These are phyloP conservation scores for Bostrychus sinensis DNA, from an alignment of 2,113 vertebrate species.

Conservation along the genomic window DNA sequence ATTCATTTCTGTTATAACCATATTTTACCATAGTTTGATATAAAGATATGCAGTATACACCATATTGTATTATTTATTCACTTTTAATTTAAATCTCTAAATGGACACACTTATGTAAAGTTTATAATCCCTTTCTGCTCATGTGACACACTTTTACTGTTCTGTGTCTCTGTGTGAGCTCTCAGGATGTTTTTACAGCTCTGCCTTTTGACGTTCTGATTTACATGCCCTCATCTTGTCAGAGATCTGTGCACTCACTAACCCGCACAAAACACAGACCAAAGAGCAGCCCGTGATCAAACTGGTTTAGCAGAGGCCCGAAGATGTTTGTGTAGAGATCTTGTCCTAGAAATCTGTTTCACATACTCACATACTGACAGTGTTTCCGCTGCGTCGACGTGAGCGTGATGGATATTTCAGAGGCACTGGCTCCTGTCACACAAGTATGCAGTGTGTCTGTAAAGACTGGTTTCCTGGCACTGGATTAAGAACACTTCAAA, in stretches of 20 bases:
- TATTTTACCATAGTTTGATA: no score
- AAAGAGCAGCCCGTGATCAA: constrained; percentile 69
- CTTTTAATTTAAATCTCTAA: neutral
- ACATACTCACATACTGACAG: constrained; percentile 65
- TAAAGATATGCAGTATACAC: no score
- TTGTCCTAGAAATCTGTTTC: constrained; percentile 71
- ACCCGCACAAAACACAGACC: constrained; percentile 23
- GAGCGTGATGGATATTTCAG: constrained; percentile 74
- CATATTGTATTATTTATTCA: no score
- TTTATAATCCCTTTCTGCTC: constrained; percentile 11
- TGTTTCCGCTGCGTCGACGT: constrained; percentile 60
- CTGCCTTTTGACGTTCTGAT: constrained; percentile 60
- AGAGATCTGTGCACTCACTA: constrained; percentile 6
- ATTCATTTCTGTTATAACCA: no score
- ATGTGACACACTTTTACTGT: constrained; percentile 22
- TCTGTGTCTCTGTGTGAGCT: constrained; percentile 27
- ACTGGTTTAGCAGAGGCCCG: constrained; percentile 70
- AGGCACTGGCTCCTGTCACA: constrained; percentile 51
- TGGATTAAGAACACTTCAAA: neutral
- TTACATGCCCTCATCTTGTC: constrained; percentile 51
- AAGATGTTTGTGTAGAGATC: constrained; percentile 66
- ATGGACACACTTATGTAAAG: neutral
- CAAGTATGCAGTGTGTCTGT: constrained; percentile 45
- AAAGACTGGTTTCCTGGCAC: constrained; percentile 37
- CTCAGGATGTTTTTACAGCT: constrained; percentile 68